Conservation (phyloP, 2,888 invertebrate genomes). For the Petrophora chlorosata region DNA sequence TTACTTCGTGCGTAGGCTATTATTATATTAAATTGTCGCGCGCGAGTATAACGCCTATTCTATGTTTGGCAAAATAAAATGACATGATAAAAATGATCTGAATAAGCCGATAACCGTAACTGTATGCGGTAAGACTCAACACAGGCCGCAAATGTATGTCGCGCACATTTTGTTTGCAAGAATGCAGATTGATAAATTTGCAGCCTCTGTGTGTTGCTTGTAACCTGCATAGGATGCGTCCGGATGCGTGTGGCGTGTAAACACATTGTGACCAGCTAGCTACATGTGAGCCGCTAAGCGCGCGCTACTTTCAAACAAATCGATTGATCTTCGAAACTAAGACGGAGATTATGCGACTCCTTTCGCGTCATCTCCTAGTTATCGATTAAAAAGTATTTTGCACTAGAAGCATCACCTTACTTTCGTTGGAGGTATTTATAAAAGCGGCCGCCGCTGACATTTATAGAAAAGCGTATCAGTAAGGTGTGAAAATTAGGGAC, state of each 20-base stretch:
- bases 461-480: background rate
- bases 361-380: background rate
- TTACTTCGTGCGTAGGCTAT: too few relatives aligned
- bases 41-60: too few relatives aligned
- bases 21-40: too few relatives aligned
- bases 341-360: background rate
- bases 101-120: slow-evolving; percentile 27
- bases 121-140: slow-evolving; percentile 1
- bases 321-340: background rate
- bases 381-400: background rate
- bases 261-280: background rate
- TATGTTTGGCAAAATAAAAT: too few relatives aligned
- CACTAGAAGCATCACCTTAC: background rate
- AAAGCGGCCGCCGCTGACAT: slow-evolving; percentile 6
- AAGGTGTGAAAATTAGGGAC: slow-evolving; percentile 7
- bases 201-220: too few relatives aligned
- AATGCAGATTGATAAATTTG: too few relatives aligned
- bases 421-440: background rate
- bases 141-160: too few relatives aligned
- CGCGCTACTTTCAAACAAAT: background rate
- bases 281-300: too few relatives aligned
- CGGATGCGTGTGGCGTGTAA: slow-evolving; percentile 27
- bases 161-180: too few relatives aligned
- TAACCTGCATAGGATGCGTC: slow-evolving; percentile 25
- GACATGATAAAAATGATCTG: too few relatives aligned